Base-by-base conservation (phyloP, 2,797 vertebrate genomes). In the Phrynocephalus guinanensis region DNA sequence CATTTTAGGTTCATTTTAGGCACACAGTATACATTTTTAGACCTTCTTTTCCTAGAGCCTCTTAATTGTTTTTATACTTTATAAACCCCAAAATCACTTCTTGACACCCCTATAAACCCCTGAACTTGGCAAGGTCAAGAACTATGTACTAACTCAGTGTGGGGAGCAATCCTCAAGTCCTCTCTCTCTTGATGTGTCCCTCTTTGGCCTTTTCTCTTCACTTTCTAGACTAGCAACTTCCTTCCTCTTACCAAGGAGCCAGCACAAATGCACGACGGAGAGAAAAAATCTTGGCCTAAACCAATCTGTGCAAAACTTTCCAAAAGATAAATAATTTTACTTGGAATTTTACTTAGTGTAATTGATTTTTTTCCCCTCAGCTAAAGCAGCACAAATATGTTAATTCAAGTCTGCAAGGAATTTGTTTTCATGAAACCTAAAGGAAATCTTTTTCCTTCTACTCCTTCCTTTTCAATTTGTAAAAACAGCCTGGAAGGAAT, bases 401-500 rank as follows among this genome's bases (percentile, higher is more conserved):
- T 80, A 73, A 84, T 28, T 77, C 48, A 81, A 92, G 76, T 79
- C 2, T n/a, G 15, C 76, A 5, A 67, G 50, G 85, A 48, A 87
- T 85, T 87, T 85, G 5, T 3, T 91, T 80, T 90, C 68, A 90
- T 30, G 90, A 24, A 90, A 86, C 3, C 20, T 68, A 83, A 92
- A 38, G 84, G 66, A 85, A 78, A 87, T 78, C 0, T 6, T 77
- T 90, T 91, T 70, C 0, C 30, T 92, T 60, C 82, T n/a, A 52
- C 18, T 83, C 3, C 38, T 86, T 84, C 83, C 87, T 76, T 88
- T 85, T 88, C 71, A 85, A 88, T 88, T 85, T 76, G 70, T 88
- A 88, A 85, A 85, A 88, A 85, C 76, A 76, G 87, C 87, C 87
- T 81, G 24, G 71, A 71, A 88, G 87, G 72, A 81, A 85, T 79